Base-by-base conservation (phyloP, 2,797 vertebrate genomes). In the Argentina silus region DNA sequence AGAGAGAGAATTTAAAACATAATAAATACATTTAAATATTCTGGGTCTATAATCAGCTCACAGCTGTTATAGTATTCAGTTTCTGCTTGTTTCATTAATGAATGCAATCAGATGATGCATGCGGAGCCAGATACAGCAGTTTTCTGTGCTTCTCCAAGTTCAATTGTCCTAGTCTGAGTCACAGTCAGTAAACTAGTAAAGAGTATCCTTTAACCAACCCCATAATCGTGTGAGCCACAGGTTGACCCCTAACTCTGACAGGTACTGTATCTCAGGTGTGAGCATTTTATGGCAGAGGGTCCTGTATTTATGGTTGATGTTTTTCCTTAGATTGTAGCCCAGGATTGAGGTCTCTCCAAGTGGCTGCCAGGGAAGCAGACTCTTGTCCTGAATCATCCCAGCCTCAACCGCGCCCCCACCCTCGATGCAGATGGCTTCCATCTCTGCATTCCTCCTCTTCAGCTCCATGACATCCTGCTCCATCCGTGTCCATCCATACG, bases 181-280 rank as follows among this genome's bases (percentile, higher is more conserved):
- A 9, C 56, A 11, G 21, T 66, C 47, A 23, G 45, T 23, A 21
- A 36, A 10, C 45, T 61, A 51, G 21, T 42, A 65, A 44, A 84
- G 45, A 69, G 74, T 0, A 61, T 93, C 88, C 79, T 95, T 92
- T 12, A 98, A 75, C n/a, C 82, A 85, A 60, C 95, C 95, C 96
- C 96, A 97, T 0, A 99, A 90, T 80, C 87, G 93, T 47, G 96
- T 98, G 64, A 97, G 70, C 97, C 97, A 98, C 67, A 98, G 89
- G 79, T 91, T 96, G 66, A 93, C 97, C 0, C 97, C 97, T 2
- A 99, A 88, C 19, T 96, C 88, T 0, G 92, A 92, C 83, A 99
- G 86, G 76, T 99, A 99, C 81, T 99, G 96, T 77, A 99, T 95
- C 92, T 99, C 97, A 0, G 97, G 97, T 0, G 96, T 99, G 79